phyloP scores from a whole-genome alignment of 2,888 invertebrate genomes.

The Molorchus minor region DNA sequence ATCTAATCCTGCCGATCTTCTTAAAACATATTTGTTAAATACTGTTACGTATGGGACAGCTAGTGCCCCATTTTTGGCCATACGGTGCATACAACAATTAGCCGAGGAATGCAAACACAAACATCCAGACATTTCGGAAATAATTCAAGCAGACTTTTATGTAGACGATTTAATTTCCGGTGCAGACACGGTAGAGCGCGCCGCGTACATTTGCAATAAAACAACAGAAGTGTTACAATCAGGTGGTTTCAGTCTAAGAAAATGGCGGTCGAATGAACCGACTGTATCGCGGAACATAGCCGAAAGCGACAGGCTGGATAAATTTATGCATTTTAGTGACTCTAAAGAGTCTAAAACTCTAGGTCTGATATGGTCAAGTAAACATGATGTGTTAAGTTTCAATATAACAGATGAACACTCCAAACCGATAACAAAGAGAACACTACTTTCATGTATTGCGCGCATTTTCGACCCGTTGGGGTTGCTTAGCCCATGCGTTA shows the following conservation, averaged over 20 bases:
- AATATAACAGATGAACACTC: neutral
- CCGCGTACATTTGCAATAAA: neutral
- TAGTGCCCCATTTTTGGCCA: constrained; percentile 14
- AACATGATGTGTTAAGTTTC: neutral
- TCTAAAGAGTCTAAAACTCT: neutral
- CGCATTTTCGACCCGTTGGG: constrained; percentile 41
- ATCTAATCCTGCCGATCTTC: neutral
- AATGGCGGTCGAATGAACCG: constrained; percentile 2
- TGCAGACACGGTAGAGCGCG: constrained; percentile 3
- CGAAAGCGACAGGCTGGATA: neutral
- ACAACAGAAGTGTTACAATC: neutral
- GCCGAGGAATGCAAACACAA: neutral
- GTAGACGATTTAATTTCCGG: constrained; percentile 21
- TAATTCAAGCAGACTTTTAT: constrained; percentile 23
- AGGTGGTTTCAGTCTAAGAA: neutral
- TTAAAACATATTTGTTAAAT: neutral
- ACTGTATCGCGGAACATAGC: neutral
- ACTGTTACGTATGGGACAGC: constrained; percentile 28
- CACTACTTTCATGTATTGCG: constrained; percentile 32
- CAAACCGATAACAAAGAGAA: constrained; percentile 15
- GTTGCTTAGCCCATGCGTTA: constrained; percentile 30
- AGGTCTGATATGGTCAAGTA: neutral
- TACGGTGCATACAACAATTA: neutral
- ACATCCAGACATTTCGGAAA: neutral
- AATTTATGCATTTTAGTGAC: constrained; percentile 1